A percentile compares a stretch with the other conserved stretches of the same genome.
Evolutionary conservation across 2,797 vertebrate genomes (phyloP).

Genomic region (Tenualosa thibaudeaui): DNA sequence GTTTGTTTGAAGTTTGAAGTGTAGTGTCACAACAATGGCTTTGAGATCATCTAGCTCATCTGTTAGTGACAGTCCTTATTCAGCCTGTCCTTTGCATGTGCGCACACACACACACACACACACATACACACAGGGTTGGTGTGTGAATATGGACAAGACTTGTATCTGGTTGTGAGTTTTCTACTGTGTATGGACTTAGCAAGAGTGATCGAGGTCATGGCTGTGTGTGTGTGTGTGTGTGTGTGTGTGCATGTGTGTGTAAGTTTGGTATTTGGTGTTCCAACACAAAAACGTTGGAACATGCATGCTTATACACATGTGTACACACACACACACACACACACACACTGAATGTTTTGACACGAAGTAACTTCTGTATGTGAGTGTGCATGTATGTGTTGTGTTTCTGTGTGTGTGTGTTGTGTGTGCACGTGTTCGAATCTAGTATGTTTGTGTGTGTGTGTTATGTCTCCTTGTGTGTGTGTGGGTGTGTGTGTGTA

Average conservation of each 20-base stretch:
- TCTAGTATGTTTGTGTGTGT: not conserved
- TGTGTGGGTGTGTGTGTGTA: not conserved
- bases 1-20: not conserved
- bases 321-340: no score
- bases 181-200: no score
- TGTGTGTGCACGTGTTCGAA: no score
- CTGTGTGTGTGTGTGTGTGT: not conserved
- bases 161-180: no score
- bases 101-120: slow-evolving; percentile 1
- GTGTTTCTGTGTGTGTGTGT: not conserved
- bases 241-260: not conserved
- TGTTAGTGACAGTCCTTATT: slow-evolving; percentile 17
- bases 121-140: not conserved
- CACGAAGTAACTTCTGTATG: not conserved
- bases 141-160: no score
- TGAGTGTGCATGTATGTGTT: not conserved
- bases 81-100: not conserved
- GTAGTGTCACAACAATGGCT: not conserved
- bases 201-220: not conserved
- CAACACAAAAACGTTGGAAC: not conserved
- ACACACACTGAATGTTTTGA: not conserved
- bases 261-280: not conserved
- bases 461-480: not conserved
- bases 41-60: not conserved
- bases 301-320: not conserved